Percentiles rank a stretch among this genome's conserved stretches.
Conservation (phyloP, 2,888 invertebrate species). For the Lottia scabra region DNA sequence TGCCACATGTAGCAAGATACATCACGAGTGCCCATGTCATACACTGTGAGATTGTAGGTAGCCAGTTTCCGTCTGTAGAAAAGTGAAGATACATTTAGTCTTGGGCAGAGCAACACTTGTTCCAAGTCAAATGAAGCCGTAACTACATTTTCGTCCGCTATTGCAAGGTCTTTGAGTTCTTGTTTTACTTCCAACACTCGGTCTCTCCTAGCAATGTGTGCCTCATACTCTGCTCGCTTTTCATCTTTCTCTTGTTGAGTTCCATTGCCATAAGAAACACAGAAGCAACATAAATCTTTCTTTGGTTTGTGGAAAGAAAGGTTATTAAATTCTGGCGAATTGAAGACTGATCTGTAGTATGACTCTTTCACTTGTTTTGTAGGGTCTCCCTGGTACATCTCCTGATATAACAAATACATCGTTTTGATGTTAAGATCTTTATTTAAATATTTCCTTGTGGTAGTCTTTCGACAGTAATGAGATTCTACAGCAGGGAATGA, state of each 20-base stretch:
- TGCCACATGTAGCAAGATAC: slow-evolving; percentile 7
- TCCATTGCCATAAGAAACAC: background rate
- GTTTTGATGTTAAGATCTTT: background rate
- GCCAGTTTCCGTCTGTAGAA: slow-evolving; percentile 8
- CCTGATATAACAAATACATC: background rate
- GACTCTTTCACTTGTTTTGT: background rate
- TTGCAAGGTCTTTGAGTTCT: background rate
- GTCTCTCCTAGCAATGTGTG: background rate
- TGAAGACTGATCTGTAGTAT: too few species aligned
- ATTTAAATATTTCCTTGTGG: background rate
- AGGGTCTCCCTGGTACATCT: background rate
- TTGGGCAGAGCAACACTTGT: background rate
- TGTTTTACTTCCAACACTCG: background rate
- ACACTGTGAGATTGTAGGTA: background rate
- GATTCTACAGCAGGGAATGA: background rate
- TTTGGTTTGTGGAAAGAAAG: background rate
- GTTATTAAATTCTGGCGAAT: background rate
- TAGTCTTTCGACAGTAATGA: background rate
- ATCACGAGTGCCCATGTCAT: background rate
- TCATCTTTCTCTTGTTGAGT: background rate
- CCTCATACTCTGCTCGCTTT: background rate
- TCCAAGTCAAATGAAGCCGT: background rate
- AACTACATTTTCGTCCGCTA: background rate
- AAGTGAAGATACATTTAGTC: background rate
- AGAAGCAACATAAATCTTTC: background rate